Base-by-base conservation (phyloP, 2,113 vertebrate species). In the Verasper variegatus region DNA sequence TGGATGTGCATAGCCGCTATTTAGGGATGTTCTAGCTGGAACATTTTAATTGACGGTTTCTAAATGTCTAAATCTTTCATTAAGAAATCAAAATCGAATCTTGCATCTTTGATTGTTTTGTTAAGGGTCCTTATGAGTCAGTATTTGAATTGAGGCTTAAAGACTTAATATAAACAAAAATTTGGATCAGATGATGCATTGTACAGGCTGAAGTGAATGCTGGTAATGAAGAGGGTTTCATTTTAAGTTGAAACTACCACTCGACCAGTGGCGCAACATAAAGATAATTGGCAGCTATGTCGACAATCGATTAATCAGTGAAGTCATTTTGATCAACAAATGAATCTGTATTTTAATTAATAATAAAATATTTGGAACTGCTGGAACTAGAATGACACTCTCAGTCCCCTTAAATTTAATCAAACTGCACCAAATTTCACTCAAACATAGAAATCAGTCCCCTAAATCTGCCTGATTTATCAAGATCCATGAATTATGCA, bases 1-100 rank as follows among this genome's bases (percentile, higher is more conserved):
- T 78, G 68, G 52, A 56, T 64, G 37, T 85, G 55, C 85, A 69
- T 76, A 63, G 42, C 52, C 17, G 17, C 77, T 42, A 68, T 76
- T 78, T 20, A 40, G 81, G 74, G 82, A 87, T 80, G 85, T 72
- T 89, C 37, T 86, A 82, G 81, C 62, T 60, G 65, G 35, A 70
- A 66, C 37, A 8, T 26, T 26, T 55, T 18, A 54, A 35, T 35
- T 15, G 21, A 45, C 21, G 17, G 6, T 45, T 72, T 73, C 7
- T 24, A 42, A 42, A 13, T 42, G 40, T 42, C 10, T 42, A 37
- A 37, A 35, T 11, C 37, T 40, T 40, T 40, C 37, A 12, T 40
- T 40, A 2, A 2, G 37, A 11, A 12, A 42, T 12, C 12, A 42
- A 42, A 13, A 42, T 0, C 1, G 40, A 42, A 42, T 42, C 11